Evolutionary conservation across 2,888 invertebrate genomes (phyloP).

Genomic region (Drosophila ustulata): DNA sequence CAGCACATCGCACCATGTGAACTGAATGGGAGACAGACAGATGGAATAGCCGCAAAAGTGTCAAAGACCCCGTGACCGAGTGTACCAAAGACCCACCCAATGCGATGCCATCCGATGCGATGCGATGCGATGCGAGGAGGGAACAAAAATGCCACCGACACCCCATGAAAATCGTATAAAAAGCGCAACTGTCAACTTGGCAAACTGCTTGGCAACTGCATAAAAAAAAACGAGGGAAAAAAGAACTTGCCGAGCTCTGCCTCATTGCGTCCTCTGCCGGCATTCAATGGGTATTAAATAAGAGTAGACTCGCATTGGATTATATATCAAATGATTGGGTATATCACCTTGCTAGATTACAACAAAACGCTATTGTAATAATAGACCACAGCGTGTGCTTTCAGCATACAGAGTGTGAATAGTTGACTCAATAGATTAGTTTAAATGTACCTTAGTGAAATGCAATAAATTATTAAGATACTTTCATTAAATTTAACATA

Average conservation of each 20-base stretch:
- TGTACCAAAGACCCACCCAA: constrained; percentile 62
- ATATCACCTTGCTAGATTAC: constrained; percentile 16
- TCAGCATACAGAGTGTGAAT: not conserved
- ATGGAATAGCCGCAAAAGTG: constrained; percentile 53
- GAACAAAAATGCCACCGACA: constrained; percentile 40
- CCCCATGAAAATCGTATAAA: constrained; percentile 38
- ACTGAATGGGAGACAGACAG: constrained; percentile 5
- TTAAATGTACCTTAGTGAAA: too few species aligned
- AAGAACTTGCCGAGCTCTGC: constrained; percentile 41
- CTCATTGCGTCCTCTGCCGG: constrained; percentile 54
- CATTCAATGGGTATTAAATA: constrained; percentile 40
- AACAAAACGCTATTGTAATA: not conserved
- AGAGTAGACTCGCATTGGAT: not conserved
- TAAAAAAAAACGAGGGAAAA: not conserved
- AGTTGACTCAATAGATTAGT: too few species aligned
- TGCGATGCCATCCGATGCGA: not conserved
- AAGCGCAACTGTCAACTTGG: constrained; percentile 69
- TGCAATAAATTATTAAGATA: too few species aligned
- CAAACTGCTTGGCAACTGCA: constrained; percentile 46
- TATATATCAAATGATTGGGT: constrained; percentile 25
- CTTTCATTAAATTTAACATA: too few species aligned
- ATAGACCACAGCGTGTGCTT: not conserved
- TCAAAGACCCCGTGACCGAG: constrained; percentile 84
- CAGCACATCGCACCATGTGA: constrained; percentile 7
- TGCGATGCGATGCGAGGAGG: constrained; percentile 4